phyloP scores from a whole-genome alignment of 2,113 vertebrate species.

The Copsychus sechellarum region DNA sequence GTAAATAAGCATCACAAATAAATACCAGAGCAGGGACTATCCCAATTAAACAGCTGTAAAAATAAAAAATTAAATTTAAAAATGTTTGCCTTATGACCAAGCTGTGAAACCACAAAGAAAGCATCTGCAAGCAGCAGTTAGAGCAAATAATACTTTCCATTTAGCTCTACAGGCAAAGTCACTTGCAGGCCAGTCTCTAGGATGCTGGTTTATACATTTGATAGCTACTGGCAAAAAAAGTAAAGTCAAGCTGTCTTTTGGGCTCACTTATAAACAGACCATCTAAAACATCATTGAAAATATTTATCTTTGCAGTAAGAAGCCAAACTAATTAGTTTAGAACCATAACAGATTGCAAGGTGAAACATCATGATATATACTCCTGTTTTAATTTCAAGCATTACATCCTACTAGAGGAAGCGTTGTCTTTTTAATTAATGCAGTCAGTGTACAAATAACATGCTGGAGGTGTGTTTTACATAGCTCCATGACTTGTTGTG shows the following conservation, averaged over 20 bases:
- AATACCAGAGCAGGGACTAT: conserved; percentile 7
- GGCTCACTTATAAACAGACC: neutral
- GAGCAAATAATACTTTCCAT: conserved; percentile 39
- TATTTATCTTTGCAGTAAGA: neutral
- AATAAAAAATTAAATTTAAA: conserved; percentile 35
- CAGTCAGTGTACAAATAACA: neutral
- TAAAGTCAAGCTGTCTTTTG: neutral
- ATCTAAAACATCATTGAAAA: neutral
- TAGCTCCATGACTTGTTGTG: neutral
- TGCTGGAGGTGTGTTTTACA: neutral
- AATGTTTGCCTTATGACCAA: conserved; percentile 14
- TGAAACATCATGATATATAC: neutral
- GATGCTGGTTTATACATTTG: neutral
- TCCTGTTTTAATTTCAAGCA: neutral
- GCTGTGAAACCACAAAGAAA: conserved; percentile 49
- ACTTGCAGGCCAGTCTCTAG: neutral
- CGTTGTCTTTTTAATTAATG: neutral
- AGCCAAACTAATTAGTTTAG: neutral
- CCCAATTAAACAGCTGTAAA: conserved; percentile 52
- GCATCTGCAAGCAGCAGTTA: conserved; percentile 6
- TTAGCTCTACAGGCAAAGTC: conserved; percentile 2
- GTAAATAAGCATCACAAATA: conserved; percentile 51
- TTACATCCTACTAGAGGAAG: neutral
- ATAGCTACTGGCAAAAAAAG: neutral
- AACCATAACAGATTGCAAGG: neutral